A percentile compares a stretch with the other conserved stretches of the same genome.
These are phyloP conservation scores for Bombyx huttoni DNA, from an alignment of 2,888 invertebrate species.

Conservation along the genomic window DNA sequence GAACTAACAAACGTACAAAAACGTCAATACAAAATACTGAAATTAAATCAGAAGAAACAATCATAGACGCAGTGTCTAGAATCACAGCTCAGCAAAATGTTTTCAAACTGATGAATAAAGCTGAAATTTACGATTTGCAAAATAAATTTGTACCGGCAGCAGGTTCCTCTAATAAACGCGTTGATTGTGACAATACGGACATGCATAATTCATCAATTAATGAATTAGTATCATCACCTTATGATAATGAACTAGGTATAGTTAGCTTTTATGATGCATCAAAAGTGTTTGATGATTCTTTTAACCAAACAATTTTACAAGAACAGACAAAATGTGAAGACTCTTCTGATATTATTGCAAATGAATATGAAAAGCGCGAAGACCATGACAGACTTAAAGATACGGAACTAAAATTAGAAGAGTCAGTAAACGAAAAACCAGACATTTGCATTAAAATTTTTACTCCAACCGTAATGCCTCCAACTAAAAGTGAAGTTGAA, in stretches of 20 bases:
- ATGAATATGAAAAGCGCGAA: constrained; percentile 16
- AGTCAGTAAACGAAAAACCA: neutral
- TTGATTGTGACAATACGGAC: constrained; percentile 9
- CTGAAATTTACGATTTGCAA: constrained; percentile 39
- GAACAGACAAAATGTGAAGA: constrained; percentile 3
- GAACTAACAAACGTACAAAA: constrained; percentile 1
- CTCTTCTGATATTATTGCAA: neutral
- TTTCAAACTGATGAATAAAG: constrained; percentile 8
- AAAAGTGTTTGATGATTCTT: constrained; percentile 44
- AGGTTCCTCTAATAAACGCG: constrained; percentile 37
- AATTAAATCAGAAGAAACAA: neutral
- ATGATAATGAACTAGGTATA: constrained; percentile 40
- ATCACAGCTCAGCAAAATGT: neutral
- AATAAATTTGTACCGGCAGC: constrained; percentile 42
- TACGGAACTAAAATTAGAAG: neutral
- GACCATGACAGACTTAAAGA: constrained; percentile 2
- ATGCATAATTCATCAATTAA: constrained; percentile 16
- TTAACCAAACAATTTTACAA: constrained; percentile 12
- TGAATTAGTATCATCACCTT: constrained; percentile 37
- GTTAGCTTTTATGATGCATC: constrained; percentile 55
- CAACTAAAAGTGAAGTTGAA: constrained; percentile 58
- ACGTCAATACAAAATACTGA: neutral
- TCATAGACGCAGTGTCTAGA: too few species aligned
- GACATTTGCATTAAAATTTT: constrained; percentile 24
- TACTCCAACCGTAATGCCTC: constrained; percentile 72